Percentiles rank a stretch among this genome's conserved stretches.
Conservation (phyloP, 2,113 vertebrate genomes). For the Phasianus colchicus region DNA sequence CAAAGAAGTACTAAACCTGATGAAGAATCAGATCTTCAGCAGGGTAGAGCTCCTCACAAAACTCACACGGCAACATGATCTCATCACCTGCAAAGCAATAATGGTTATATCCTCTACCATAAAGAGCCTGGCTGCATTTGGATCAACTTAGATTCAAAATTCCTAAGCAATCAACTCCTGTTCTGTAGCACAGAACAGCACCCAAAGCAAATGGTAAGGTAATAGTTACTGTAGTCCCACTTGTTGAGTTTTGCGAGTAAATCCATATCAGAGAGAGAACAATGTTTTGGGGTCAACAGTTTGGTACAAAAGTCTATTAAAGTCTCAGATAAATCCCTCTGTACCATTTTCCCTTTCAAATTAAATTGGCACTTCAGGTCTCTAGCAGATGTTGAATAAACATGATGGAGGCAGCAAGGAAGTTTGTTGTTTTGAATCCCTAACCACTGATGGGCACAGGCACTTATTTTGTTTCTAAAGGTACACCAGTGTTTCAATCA, state of each 20-base stretch:
- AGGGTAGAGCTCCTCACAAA: slow-evolving; percentile 95
- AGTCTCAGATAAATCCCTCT: neutral
- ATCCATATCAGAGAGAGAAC: neutral
- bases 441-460: neutral
- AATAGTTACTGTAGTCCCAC: neutral
- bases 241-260: neutral
- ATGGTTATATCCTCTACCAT: neutral
- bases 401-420: neutral
- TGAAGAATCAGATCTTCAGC: slow-evolving; percentile 94
- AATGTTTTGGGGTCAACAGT: neutral
- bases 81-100: slow-evolving; percentile 64
- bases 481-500: too few species aligned
- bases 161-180: neutral
- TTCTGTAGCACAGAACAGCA: neutral
- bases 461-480: neutral
- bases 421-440: neutral
- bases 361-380: neutral
- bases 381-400: neutral
- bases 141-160: neutral
- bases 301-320: neutral
- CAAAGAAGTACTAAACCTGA: slow-evolving; percentile 81
- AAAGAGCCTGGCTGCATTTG: neutral
- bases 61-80: slow-evolving; percentile 92
- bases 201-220: accelerated
- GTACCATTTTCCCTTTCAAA: neutral